A percentile compares a stretch with the other conserved stretches of the same genome.
phyloP scores from a whole-genome alignment of 2,797 vertebrate genomes.

The Sitta carolinensis region DNA sequence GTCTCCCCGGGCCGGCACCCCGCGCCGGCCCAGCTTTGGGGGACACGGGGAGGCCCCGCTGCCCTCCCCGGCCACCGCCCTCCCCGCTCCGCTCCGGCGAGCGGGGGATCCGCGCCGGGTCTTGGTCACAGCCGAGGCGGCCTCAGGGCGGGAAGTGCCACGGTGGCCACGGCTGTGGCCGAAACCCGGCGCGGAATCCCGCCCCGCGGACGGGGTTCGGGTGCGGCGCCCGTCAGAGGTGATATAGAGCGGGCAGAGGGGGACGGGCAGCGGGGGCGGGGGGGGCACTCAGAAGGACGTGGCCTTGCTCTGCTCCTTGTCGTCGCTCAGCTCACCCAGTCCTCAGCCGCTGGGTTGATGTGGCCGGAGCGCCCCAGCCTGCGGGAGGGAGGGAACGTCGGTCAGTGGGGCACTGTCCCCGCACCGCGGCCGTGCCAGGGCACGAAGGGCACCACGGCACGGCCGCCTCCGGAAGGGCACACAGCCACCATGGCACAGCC shows the following conservation, averaged over 20 bases:
- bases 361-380: background rate
- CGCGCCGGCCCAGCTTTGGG: background rate
- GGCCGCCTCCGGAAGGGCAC: background rate
- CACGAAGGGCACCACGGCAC: background rate
- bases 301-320: background rate
- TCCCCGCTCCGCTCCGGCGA: background rate
- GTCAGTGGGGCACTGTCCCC: background rate
- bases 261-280: too few relatives aligned
- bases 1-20: too few relatives aligned
- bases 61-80: background rate
- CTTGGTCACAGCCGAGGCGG: background rate
- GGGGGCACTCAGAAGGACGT: background rate
- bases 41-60: background rate
- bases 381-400: background rate
- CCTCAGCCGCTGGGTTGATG: background rate
- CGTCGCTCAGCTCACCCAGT: background rate
- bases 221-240: accelerated
- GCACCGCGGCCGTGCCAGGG: background rate
- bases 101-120: accelerated
- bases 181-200: background rate
- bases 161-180: background rate
- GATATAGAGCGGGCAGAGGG: too few relatives aligned
- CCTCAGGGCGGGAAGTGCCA: background rate
- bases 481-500: background rate
- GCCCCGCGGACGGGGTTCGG: background rate